Conservation (phyloP, 2,888 invertebrate species). For the Andrena fulva region DNA sequence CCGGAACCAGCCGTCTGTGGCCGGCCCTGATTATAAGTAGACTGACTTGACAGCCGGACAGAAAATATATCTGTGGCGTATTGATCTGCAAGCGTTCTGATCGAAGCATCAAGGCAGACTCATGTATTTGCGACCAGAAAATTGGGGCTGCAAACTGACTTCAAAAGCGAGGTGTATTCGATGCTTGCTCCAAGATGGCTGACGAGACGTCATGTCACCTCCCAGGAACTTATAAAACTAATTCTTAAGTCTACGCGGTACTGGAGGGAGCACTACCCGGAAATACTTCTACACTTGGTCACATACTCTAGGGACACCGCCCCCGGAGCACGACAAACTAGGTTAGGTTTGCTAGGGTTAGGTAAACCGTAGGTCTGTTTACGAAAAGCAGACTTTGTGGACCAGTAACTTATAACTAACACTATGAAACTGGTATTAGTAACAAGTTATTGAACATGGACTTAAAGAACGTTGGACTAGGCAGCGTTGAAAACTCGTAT, state of each 20-base stretch:
- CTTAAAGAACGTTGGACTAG: too few species aligned
- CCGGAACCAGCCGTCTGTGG: too few species aligned
- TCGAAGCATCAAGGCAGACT: too few species aligned
- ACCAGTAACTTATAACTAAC: background rate
- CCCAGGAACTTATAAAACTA: slow-evolving; percentile 2
- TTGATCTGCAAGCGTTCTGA: too few species aligned
- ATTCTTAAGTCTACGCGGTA: background rate
- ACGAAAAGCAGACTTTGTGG: background rate
- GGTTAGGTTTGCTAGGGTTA: slow-evolving; percentile 8
- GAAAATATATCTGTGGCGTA: too few species aligned
- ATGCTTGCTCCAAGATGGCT: background rate
- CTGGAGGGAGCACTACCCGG: background rate
- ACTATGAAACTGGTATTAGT: background rate
- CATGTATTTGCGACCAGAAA: background rate
- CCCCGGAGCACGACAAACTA: background rate
- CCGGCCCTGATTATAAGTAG: too few species aligned
- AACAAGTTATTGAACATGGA: background rate
- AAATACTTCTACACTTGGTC: background rate
- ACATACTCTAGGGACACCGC: background rate
- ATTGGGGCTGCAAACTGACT: background rate
- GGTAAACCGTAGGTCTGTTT: slow-evolving; percentile 6
- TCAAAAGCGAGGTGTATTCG: background rate
- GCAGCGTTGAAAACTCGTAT: too few species aligned
- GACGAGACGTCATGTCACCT: background rate
- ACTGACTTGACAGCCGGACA: too few species aligned